Base-by-base conservation (phyloP, 2,888 invertebrate genomes). In the Troides aeacus region DNA sequence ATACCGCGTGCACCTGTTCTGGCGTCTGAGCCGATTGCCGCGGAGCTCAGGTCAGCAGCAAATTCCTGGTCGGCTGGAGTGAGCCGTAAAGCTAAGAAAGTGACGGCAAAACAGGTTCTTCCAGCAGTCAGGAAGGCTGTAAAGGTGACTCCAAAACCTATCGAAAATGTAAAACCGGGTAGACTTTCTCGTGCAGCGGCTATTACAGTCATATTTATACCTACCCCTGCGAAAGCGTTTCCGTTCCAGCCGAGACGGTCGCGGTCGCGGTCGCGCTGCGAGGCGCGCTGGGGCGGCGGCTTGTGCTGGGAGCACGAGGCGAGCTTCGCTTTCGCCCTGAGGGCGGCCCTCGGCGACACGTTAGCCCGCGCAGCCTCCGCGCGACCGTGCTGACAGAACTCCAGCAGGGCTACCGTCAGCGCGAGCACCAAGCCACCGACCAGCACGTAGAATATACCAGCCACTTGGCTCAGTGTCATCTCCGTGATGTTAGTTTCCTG, bases 381-480 rank as follows among this genome's bases (percentile, higher is more conserved):
- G 74, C 96, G 95, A 23, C 97, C 97, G 87, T 98, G 98, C 89
- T 98, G 99, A 86, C 99, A 97, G 89, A 99, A 99, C 92, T 99
- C 99, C 68, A 98, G 91, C 67, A 99, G 94, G 8, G 99, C 99
- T 59, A 99, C 97, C 10, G 97, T 94, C 81, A 99, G 95, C 50
- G 99, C 98, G 56, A 99, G 92, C 46, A 97, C 95, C 71, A 99
- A 94, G 58, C 99, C 99, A 42, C 97, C 98, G 80, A 99, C 97
- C 72, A 99, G 94, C 82, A 99, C 99, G 93, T 99, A 99, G 93
- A 99, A 99, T 83, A 99, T 97, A 58, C 99, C 99, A n/a, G 99
- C 99, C 60, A 99, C 98, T 93, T 99, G 99, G 85, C 97, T 97
- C 73, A 99, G 92, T 50, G 99, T 98, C 84, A 99, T 93, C 83